Evolutionary conservation across 2,888 invertebrate species (phyloP), one percentile per base, ranked within the genome.

Genomic region (Exocentrus adspersus): DNA sequence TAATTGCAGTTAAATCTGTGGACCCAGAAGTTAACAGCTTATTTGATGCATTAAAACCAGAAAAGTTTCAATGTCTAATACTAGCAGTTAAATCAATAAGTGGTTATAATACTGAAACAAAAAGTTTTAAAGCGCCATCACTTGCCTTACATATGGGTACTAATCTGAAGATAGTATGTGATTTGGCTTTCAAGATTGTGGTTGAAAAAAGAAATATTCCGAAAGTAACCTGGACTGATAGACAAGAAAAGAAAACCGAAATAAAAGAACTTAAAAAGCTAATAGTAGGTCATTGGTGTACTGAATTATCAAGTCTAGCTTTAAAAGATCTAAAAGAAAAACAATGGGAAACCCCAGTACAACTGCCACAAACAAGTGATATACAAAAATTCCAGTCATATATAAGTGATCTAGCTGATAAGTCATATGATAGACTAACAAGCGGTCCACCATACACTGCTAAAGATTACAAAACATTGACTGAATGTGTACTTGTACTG

Each of bases 251-350:
- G 46, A 64, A 45, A 53, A 45, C 19, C 45, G 67, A 67, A 21
- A 67, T 67, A 9, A 64, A 59, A 50, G 63, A 64, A 41, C 41
- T 65, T 19, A 63, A 60, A 51, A 43, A 64, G 37, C 20, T 69
- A 30, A 52, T 75, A 21, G 63, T 61, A 21, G 60, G 51, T 7
- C 73, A 73, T 51, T 75, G 75, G 75, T 71, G 68, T 41, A 70
- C 46, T 12, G 73, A 75, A 61, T 19, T 74, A 17, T 69, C 72
- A 1, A 74, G 73, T 54, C 52, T 75, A 46, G 75, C 75, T 2
- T 56, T 67, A 12, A 75, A 75, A 62, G 53, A 42, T 30, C 56
- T 75, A 3, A 71, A 72, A 28, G 73, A 75, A 51, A 70, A 56
- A 52, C 62, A 69, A 9, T 69, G 69, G 65, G 57, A 69, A 45